Evolutionary conservation across 2,888 invertebrate species (phyloP).

Genomic region (Acleris sparsana): DNA sequence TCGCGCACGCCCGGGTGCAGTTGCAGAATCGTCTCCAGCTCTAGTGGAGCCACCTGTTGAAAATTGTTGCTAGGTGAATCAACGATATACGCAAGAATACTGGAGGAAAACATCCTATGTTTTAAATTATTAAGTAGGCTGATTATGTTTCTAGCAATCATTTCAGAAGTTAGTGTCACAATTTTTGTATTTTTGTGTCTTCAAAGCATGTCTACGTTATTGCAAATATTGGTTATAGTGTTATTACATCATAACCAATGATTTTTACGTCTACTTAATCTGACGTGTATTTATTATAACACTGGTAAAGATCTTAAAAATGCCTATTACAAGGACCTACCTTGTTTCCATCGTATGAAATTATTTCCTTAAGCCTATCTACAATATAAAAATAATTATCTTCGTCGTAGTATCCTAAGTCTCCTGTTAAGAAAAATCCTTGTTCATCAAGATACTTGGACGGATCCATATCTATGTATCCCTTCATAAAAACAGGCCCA

Average conservation of each 20-base stretch:
- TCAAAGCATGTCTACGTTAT: too few relatives aligned
- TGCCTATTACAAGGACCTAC: constrained; percentile 42
- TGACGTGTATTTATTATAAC: too few relatives aligned
- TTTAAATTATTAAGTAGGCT: too few relatives aligned
- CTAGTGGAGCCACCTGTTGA: constrained; percentile 88
- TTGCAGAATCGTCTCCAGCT: constrained; percentile 90
- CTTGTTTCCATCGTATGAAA: constrained; percentile 56
- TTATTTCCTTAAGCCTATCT: constrained; percentile 62
- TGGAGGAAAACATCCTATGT: too few relatives aligned
- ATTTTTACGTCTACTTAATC: too few relatives aligned
- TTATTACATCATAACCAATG: too few relatives aligned
- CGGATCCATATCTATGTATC: constrained; percentile 61
- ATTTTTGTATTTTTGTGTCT: too few relatives aligned
- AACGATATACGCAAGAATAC: too few relatives aligned
- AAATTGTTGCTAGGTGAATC: not conserved
- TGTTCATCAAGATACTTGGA: constrained; percentile 59
- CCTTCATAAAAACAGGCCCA: constrained; percentile 67
- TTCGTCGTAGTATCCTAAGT: constrained; percentile 66
- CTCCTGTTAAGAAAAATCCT: constrained; percentile 64
- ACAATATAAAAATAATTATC: constrained; percentile 63
- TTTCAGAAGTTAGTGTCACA: too few relatives aligned
- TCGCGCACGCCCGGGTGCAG: constrained; percentile 88
- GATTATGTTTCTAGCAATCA: too few relatives aligned
- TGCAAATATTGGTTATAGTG: too few relatives aligned
- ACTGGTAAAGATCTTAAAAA: too few relatives aligned